Base-by-base conservation (phyloP, 2,888 invertebrate genomes). In the Tenthredo livida region DNA sequence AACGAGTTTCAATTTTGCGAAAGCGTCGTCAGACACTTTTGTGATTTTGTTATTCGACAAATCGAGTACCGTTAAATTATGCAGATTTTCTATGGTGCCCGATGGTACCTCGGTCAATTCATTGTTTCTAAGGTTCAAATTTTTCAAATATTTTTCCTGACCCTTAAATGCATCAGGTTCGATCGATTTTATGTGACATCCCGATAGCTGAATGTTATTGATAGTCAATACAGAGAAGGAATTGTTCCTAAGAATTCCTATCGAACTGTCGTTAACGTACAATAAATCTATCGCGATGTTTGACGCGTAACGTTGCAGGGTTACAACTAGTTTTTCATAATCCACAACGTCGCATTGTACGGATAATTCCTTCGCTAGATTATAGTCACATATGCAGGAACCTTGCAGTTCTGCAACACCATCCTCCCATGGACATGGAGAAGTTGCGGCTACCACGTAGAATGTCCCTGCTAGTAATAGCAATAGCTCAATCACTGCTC, bases 261-360 rank as follows among this genome's bases (percentile, higher is more conserved):
- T 95, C 50, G 97, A 97, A 83, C 98, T 97, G 94, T 98, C 98
- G 94, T 98, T 98, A 86, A 98, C 95, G 93, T 98, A 98, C 61
- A 98, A 95, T 87, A 98, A 95, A 93, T 98, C 98, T 88, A 98
- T 94, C 80, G 96, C 95, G 61, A 87, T 84, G 88, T 95, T 94
- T 87, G 95, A 94, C 33, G 96, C 95, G 94, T 96, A 96, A 89
- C 95, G 95, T 91, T 97, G 95, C 92, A 97, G 94, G 43, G 97
- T 96, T 85, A 95, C 94, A 89, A 98, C 92, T n/a, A 98, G 94
- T 87, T 95, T 95, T 73, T 95, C 94, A 93, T 97, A 97, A 90
- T 97, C 96, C 86, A 98, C 97, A 95, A 97, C 97, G 94, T 98
- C 97, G 93, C 98, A 98, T 94, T 98, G 98, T 87, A 98, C 97